Conservation (phyloP, 2,797 vertebrate species). For the Neopelma chrysocephalum region DNA sequence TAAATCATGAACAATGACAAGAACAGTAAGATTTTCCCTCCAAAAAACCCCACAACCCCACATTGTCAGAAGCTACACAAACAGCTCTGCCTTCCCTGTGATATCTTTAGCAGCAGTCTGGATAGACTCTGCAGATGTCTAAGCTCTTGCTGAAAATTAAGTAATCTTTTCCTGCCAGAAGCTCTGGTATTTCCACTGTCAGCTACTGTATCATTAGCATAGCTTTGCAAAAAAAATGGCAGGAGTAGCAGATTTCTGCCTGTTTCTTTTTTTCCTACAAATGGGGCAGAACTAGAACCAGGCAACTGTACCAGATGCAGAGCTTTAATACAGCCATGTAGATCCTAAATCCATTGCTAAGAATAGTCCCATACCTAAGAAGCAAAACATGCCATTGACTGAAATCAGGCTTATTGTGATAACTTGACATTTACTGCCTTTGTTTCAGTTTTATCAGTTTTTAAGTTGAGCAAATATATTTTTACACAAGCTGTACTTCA, state of each 20-base stretch:
- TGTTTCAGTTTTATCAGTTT: not conserved
- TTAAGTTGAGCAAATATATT: not conserved
- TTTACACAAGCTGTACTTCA: not conserved
- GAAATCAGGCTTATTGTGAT: not conserved
- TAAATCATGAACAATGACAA: not conserved
- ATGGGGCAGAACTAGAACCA: not conserved
- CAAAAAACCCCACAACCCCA: rapidly evolving
- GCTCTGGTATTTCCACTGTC: not conserved
- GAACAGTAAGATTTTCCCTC: not conserved
- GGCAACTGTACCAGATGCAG: not conserved
- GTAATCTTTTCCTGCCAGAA: not conserved
- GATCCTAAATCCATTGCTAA: not conserved
- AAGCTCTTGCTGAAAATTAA: not conserved
- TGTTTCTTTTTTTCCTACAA: not conserved
- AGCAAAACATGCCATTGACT: not conserved
- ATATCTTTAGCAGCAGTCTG: not conserved
- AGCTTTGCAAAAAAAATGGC: not conserved
- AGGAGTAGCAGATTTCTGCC: not conserved
- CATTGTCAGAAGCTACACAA: not conserved
- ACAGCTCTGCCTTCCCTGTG: not conserved
- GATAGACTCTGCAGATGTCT: not conserved
- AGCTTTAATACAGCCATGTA: not conserved
- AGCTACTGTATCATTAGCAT: not conserved
- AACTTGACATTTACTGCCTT: not conserved
- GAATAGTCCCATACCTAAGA: not conserved